Conservation (phyloP, 2,113 vertebrate species). For the Archilochus colubris region DNA sequence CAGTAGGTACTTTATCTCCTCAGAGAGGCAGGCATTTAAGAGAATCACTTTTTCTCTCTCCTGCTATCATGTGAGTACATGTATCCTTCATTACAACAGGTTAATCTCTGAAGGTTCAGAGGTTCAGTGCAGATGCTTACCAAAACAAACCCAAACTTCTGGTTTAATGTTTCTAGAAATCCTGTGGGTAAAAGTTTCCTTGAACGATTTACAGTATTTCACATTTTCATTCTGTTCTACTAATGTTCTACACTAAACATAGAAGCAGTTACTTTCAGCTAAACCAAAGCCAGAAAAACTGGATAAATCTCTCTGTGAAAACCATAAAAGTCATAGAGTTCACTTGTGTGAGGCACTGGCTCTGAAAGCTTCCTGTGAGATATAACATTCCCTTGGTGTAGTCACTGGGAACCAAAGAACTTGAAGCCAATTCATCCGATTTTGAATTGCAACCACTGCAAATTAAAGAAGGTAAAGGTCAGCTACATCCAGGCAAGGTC, state of each 20-base stretch:
- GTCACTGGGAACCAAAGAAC: not conserved
- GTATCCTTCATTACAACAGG: not conserved
- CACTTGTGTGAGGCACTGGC: not conserved
- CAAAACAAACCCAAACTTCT: constrained; percentile 3
- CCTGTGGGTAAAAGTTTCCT: not conserved
- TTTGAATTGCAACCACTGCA: not conserved
- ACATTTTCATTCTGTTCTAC: not conserved
- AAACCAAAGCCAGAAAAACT: constrained; percentile 16
- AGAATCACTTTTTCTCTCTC: not conserved
- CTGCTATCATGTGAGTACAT: not conserved
- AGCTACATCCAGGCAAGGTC: not conserved
- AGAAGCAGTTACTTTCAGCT: not conserved
- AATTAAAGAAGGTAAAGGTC: not conserved
- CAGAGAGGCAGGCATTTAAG: not conserved
- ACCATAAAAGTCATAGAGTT: not conserved
- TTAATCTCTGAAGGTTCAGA: not conserved
- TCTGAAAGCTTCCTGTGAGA: constrained; percentile 4
- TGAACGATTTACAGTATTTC: not conserved
- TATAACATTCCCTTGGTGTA: not conserved
- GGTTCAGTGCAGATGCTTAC: not conserved
- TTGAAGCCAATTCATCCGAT: not conserved
- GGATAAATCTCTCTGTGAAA: constrained; percentile 30
- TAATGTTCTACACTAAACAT: not conserved
- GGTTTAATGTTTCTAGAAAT: constrained; percentile 1
- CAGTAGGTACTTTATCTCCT: not conserved